Evolutionary conservation across 2,797 vertebrate genomes (phyloP).

Genomic region (Thamnophis elegans): DNA sequence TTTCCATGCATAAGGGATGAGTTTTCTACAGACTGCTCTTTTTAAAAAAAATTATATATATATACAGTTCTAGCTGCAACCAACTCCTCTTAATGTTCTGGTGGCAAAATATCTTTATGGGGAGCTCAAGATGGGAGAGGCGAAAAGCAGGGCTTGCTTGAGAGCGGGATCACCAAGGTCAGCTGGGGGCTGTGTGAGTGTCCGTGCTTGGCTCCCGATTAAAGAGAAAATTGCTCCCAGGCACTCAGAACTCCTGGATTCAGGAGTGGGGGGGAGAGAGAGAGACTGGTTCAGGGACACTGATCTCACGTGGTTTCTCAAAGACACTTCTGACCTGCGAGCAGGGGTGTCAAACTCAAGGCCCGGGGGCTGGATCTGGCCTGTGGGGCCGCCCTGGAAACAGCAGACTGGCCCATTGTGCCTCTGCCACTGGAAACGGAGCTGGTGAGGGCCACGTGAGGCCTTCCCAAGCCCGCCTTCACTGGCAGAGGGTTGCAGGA

Average conservation of each 20-base stretch:
- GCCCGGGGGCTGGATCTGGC: too few relatives aligned
- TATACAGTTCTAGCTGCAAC: too few relatives aligned
- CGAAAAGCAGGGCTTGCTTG: not conserved
- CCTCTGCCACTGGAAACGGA: too few relatives aligned
- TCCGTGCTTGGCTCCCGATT: not conserved
- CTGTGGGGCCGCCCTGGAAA: too few relatives aligned
- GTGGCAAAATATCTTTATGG: not conserved
- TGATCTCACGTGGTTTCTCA: not conserved
- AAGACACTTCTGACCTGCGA: not conserved
- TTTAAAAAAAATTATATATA: too few relatives aligned
- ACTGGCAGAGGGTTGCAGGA: too few relatives aligned
- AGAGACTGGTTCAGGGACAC: not conserved
- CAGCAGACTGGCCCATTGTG: not conserved
- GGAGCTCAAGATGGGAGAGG: not conserved
- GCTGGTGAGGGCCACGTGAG: too few relatives aligned
- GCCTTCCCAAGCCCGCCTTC: too few relatives aligned
- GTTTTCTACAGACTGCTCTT: not conserved
- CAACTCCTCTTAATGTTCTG: not conserved
- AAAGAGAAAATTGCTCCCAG: not conserved
- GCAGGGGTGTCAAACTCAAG: not conserved
- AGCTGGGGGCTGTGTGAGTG: not conserved
- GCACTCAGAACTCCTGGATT: not conserved
- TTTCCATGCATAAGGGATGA: not conserved
- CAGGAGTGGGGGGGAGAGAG: fast-evolving
- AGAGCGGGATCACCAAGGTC: not conserved